phyloP scores from a whole-genome alignment of 2,888 invertebrate species.

The Plebejus anna region DNA sequence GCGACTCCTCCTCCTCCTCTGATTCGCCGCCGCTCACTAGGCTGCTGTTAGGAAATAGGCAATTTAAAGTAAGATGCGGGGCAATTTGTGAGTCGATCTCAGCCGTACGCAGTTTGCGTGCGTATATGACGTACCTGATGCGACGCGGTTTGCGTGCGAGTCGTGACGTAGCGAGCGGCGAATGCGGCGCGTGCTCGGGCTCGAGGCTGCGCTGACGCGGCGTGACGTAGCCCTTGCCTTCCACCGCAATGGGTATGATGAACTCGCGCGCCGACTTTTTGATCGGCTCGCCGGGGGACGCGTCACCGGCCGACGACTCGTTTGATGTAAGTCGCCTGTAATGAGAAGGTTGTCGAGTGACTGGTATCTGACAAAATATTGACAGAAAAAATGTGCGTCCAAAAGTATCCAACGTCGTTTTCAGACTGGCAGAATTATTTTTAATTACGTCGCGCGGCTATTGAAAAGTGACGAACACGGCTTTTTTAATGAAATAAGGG shows the following conservation, averaged over 20 bases:
- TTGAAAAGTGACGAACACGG: too few species aligned
- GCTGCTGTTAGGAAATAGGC: slow-evolving; percentile 56
- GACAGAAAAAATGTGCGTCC: too few species aligned
- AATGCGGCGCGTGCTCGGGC: slow-evolving; percentile 78
- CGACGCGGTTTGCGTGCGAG: slow-evolving; percentile 74
- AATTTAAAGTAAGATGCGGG: too few species aligned
- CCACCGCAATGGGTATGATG: slow-evolving; percentile 95
- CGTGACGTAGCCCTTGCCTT: slow-evolving; percentile 92
- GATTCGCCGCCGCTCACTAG: slow-evolving; percentile 85
- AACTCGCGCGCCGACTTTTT: slow-evolving; percentile 94
- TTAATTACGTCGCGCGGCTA: too few species aligned
- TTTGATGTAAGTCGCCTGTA: slow-evolving; percentile 75
- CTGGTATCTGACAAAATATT: neutral
- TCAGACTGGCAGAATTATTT: too few species aligned
- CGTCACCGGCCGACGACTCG: slow-evolving; percentile 82
- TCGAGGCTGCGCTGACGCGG: slow-evolving; percentile 87
- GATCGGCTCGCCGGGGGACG: slow-evolving; percentile 81
- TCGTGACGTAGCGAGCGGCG: slow-evolving; percentile 48
- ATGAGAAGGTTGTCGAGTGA: slow-evolving; percentile 24
- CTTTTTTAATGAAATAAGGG: too few species aligned
- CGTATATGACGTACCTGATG: slow-evolving; percentile 77
- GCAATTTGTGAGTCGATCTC: too few species aligned
- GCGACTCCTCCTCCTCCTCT: slow-evolving; percentile 84
- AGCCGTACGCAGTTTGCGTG: too few species aligned
- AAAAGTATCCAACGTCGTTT: too few species aligned